These are phyloP conservation scores for Ormyrus nitidulus DNA, from an alignment of 2,888 invertebrate species.

Conservation along the genomic window DNA sequence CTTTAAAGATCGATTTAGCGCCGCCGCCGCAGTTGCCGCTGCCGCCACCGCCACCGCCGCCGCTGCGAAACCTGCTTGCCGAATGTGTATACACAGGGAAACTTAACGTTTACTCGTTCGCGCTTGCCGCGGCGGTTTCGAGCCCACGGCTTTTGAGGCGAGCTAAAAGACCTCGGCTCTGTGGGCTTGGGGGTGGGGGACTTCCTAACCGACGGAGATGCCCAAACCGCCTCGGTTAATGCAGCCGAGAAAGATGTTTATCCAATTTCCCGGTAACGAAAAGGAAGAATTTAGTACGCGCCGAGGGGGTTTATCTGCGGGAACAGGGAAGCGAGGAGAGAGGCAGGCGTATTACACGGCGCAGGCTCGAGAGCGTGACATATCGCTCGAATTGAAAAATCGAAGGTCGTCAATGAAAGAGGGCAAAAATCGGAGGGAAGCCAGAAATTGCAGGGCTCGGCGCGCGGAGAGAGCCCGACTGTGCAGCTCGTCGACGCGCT, in stretches of 20 bases:
- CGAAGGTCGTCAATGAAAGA: conserved; percentile 39
- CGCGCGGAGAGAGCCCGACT: conserved; percentile 32
- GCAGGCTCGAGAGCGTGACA: neutral
- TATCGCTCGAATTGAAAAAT: conserved; percentile 28
- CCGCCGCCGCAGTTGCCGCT: too few relatives aligned
- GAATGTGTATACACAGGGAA: neutral
- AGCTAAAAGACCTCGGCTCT: conserved; percentile 64
- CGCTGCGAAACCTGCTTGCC: too few relatives aligned
- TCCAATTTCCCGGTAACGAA: too few relatives aligned
- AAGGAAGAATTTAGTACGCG: too few relatives aligned
- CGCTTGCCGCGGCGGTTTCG: neutral
- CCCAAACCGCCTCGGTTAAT: too few relatives aligned
- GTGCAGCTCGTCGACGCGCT: conserved; percentile 55
- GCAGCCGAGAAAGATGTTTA: too few relatives aligned
- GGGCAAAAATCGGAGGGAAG: conserved; percentile 31
- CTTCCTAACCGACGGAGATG: too few relatives aligned
- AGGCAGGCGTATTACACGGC: conserved; percentile 6
- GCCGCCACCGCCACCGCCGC: too few relatives aligned
- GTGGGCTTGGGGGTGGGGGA: too few relatives aligned
- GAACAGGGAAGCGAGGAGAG: neutral
- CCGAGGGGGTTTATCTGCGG: too few relatives aligned
- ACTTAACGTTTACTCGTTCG: neutral
- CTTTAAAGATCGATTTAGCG: too few relatives aligned
- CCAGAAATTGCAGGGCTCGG: conserved; percentile 7
- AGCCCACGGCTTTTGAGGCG: conserved; percentile 62